These are phyloP conservation scores for Acipenser oxyrinchus DNA, from an alignment of 2,797 vertebrate species.

Conservation along the genomic window DNA sequence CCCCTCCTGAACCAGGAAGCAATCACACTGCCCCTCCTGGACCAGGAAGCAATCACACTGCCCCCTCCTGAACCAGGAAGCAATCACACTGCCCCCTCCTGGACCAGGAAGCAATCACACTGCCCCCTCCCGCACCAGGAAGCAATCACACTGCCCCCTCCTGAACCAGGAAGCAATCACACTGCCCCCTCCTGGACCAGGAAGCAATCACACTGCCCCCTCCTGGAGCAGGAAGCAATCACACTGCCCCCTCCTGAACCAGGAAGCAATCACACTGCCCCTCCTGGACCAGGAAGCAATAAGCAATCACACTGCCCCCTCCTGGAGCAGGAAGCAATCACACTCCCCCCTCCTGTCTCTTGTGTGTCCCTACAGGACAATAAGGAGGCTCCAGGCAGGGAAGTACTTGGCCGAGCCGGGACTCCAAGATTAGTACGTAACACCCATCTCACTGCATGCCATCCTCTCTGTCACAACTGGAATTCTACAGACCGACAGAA, in stretches of 20 bases:
- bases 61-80: no score
- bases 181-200: not conserved
- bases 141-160: no score
- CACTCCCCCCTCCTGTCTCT: slow-evolving; percentile 46
- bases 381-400: slow-evolving; percentile 60
- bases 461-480: slow-evolving; percentile 29
- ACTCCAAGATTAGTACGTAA: slow-evolving; percentile 68
- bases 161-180: not conserved
- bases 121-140: no score
- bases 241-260: slow-evolving; percentile 35
- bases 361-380: slow-evolving; percentile 67
- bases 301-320: no score
- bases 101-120: no score
- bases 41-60: no score
- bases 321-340: slow-evolving; percentile 25
- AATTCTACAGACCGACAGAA: slow-evolving; percentile 15
- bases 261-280: no score
- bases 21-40: no score
- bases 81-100: no score
- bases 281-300: no score
- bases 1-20: no score
- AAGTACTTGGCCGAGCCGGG: slow-evolving; percentile 46
- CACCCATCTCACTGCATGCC: slow-evolving; percentile 39
- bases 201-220: slow-evolving; percentile 30
- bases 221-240: slow-evolving; percentile 30